Conservation (phyloP, 2,888 invertebrate species). For the Orthosia cruda region DNA sequence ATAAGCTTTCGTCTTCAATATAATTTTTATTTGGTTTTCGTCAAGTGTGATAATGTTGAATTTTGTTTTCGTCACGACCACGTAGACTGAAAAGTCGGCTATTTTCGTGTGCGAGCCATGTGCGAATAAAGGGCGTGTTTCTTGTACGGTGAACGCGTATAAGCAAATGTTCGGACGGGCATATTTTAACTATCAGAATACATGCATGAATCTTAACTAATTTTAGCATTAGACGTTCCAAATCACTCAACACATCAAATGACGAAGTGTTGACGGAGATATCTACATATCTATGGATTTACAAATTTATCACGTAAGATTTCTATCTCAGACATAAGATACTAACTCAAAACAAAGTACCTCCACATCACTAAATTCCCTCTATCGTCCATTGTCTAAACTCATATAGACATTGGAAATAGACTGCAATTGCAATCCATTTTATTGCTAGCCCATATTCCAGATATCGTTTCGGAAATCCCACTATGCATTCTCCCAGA, state of each 20-base stretch:
- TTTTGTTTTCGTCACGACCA: too few species aligned
- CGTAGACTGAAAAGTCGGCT: too few species aligned
- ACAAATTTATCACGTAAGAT: not conserved
- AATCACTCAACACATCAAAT: not conserved
- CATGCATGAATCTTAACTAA: too few species aligned
- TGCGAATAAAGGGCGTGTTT: too few species aligned
- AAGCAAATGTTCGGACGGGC: too few species aligned
- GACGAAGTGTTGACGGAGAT: not conserved
- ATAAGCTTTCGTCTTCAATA: slow-evolving; percentile 45
- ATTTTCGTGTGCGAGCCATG: too few species aligned
- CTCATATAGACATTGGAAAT: slow-evolving; percentile 47
- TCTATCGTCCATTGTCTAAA: slow-evolving; percentile 29
- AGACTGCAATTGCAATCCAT: slow-evolving; percentile 57
- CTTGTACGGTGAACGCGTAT: too few species aligned
- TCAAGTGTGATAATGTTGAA: too few species aligned
- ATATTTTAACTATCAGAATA: too few species aligned
- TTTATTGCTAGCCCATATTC: slow-evolving; percentile 48
- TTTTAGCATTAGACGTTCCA: not conserved
- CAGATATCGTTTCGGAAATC: slow-evolving; percentile 49
- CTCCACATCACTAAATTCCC: slow-evolving; percentile 5
- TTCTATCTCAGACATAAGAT: not conserved
- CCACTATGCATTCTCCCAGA: slow-evolving; percentile 58
- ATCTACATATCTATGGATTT: not conserved
- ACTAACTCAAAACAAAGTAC: slow-evolving; percentile 23
- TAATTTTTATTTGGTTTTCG: too few species aligned